A percentile compares a stretch with the other conserved stretches of the same genome.
These are phyloP conservation scores for Drosophila subsilvestris DNA, from an alignment of 2,888 invertebrate species.

Conservation along the genomic window DNA sequence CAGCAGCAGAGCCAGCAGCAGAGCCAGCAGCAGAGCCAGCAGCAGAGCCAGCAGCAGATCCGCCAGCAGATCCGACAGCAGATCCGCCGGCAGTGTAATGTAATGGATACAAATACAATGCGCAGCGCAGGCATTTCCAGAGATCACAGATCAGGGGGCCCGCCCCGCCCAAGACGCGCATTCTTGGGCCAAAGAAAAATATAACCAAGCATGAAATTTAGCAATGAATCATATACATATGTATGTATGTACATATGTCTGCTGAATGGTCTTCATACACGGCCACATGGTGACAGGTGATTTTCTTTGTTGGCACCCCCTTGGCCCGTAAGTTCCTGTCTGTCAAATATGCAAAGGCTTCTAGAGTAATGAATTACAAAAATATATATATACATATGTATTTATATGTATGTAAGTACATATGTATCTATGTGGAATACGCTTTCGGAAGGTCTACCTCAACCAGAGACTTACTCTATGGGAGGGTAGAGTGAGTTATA, in stretches of 20 bases:
- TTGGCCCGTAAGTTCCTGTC: too few relatives aligned
- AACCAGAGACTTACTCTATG: neutral
- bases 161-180: neutral
- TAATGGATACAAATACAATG: slow-evolving; percentile 23
- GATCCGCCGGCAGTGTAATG: neutral
- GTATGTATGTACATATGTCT: too few relatives aligned
- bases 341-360: too few relatives aligned
- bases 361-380: too few relatives aligned
- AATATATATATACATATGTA: too few relatives aligned
- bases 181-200: neutral
- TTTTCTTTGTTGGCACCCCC: too few relatives aligned
- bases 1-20: neutral
- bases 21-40: too few relatives aligned
- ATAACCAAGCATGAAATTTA: neutral
- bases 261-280: too few relatives aligned
- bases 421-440: neutral
- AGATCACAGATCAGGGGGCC: slow-evolving; percentile 9
- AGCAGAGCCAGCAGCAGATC: too few relatives aligned
- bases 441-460: neutral
- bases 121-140: slow-evolving; percentile 8
- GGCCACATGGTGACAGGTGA: too few relatives aligned
- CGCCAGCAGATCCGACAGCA: neutral
- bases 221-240: neutral
- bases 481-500: neutral
- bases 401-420: too few relatives aligned